A percentile compares a stretch with the other conserved stretches of the same genome.
Evolutionary conservation across 2,888 invertebrate species (phyloP).

Genomic region (Dolichopus griseipennis): DNA sequence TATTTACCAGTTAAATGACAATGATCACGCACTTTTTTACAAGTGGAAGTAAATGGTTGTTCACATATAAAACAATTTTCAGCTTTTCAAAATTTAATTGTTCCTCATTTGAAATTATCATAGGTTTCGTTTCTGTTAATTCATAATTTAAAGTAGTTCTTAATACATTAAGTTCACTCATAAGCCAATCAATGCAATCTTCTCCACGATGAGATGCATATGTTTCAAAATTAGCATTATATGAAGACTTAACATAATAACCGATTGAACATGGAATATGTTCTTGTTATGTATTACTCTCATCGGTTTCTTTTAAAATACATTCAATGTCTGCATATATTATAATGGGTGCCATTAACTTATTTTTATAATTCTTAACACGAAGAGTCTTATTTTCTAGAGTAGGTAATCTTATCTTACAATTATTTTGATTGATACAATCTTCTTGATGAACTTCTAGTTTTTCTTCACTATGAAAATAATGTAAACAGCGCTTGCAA

Average conservation of each 20-base stretch:
- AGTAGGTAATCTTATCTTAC: not conserved
- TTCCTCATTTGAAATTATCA: slow-evolving; percentile 9
- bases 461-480: not conserved
- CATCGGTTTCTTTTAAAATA: not conserved
- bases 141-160: not conserved
- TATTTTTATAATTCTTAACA: not conserved
- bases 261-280: slow-evolving; percentile 7
- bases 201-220: not conserved
- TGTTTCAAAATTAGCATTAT: not conserved
- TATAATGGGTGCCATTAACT: not conserved
- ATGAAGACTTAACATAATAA: slow-evolving; percentile 15
- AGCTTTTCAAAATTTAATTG: slow-evolving; percentile 5
- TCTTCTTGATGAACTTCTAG: not conserved
- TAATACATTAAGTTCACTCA: not conserved
- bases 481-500: not conserved
- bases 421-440: not conserved
- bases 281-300: not conserved
- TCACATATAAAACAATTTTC: slow-evolving; percentile 14
- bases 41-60: slow-evolving; percentile 7
- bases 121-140: no score
- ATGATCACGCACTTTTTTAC: slow-evolving; percentile 18
- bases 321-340: not conserved
- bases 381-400: not conserved
- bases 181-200: not conserved
- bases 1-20: slow-evolving; percentile 21